These are phyloP conservation scores for Eueremaeus valkanovi DNA, from an alignment of 2,888 invertebrate genomes.

Conservation along the genomic window DNA sequence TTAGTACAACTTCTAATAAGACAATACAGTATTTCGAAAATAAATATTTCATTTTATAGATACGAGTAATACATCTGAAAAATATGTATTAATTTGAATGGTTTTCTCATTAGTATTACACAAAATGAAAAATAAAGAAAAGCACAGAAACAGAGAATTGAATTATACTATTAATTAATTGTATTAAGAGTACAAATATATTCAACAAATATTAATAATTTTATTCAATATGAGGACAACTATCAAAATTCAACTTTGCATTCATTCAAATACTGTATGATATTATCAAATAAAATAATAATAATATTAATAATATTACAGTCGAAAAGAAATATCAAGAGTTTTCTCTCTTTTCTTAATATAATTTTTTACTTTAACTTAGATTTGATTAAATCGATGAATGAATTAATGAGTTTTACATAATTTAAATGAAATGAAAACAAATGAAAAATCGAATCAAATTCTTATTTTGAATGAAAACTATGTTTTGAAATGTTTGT, in stretches of 20 bases:
- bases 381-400: not conserved
- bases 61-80: not conserved
- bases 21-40: not conserved
- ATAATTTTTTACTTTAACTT: too few relatives aligned
- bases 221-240: slow-evolving; percentile 27
- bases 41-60: slow-evolving; percentile 6
- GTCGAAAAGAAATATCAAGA: too few relatives aligned
- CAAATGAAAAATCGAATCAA: slow-evolving; percentile 4
- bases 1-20: not conserved
- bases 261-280: slow-evolving; percentile 13
- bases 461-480: slow-evolving; percentile 7
- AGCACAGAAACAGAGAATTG: too few relatives aligned
- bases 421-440: slow-evolving; percentile 26
- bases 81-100: not conserved
- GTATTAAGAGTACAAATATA: slow-evolving; percentile 24
- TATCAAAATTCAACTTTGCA: slow-evolving; percentile 3
- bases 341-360: too few relatives aligned
- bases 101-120: not conserved
- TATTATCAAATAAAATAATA: not conserved
- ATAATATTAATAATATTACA: not conserved
- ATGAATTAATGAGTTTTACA: slow-evolving; percentile 8
- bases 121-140: not conserved
- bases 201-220: slow-evolving; percentile 26
- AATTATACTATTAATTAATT: too few relatives aligned
- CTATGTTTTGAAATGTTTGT: not conserved